Base-by-base conservation (phyloP, 2,888 invertebrate species). In the Drosophila meridiana region DNA sequence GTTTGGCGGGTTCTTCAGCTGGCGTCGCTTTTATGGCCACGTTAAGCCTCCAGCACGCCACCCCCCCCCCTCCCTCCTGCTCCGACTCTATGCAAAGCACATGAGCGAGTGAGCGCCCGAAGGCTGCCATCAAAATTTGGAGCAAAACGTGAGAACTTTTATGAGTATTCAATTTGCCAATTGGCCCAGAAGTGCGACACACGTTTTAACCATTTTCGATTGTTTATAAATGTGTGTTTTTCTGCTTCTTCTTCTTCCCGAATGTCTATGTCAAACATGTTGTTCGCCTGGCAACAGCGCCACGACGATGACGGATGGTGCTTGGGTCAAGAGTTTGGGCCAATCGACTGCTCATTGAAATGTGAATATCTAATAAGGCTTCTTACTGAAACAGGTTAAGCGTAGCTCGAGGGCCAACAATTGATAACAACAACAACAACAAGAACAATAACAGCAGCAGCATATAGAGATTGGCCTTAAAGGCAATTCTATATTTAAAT, bases 131-230 rank as follows among this genome's bases (percentile, higher is more conserved):
- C 66, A 71, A 83, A 52, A 85, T 89, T 87, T 89, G 75, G 88
- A 88, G 86, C 90, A 88, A 88, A 89, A 90, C 86, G 86, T 87
- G 86, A 88, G 76, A 81, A 72, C 74, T 88, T 76, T 89, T 83
- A 85, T 70, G 85, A 87, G 85, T 85, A 80, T 87, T 78, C 85
- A 82, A 85, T 86, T 80, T 72, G 76, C 70, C 78, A 50, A 55
- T 61, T 60, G 72, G 52, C 67, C 43, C 55, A 52, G 43, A 78
- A 83, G 78, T 78, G 82, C 82, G 82, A 81, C 82, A 82, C 84
- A 78, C 74, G 82, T 84, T 69, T 81, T 73, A 59, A 45, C 58
- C 61, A 77, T 71, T 50, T 40, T 32, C 61, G 48, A 66, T 80
- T 65, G 55, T 69, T 61, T 68, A 77, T 48, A 80, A 76, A 76